Conservation (phyloP, 1,140 invertebrate species). For the Fopius arisanus region DNA sequence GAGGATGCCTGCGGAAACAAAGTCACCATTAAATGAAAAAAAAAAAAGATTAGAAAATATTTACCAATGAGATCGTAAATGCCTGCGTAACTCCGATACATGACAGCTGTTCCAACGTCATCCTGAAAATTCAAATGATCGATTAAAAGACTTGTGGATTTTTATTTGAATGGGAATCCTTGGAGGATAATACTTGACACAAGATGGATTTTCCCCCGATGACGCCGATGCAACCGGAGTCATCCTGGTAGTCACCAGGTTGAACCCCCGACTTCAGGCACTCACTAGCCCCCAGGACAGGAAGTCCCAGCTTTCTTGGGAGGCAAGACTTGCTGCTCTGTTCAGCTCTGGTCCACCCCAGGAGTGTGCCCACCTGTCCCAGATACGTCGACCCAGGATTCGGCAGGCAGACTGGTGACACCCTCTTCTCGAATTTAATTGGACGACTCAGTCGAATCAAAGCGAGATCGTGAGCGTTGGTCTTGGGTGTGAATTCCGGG, state of each 20-base stretch:
- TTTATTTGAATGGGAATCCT: too few species aligned
- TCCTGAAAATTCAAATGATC: slow-evolving; percentile 57
- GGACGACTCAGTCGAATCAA: slow-evolving; percentile 66
- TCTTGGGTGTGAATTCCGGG: slow-evolving; percentile 65
- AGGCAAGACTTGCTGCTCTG: slow-evolving; percentile 46
- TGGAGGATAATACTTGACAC: slow-evolving; percentile 62
- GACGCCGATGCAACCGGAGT: slow-evolving; percentile 66
- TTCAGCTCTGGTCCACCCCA: slow-evolving; percentile 65
- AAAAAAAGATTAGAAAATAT: too few species aligned
- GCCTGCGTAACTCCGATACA: slow-evolving; percentile 58
- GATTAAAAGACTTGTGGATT: too few species aligned
- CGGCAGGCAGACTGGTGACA: slow-evolving; percentile 70
- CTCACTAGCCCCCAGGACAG: slow-evolving; percentile 58
- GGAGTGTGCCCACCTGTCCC: slow-evolving; percentile 66
- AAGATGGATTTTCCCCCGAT: slow-evolving; percentile 59
- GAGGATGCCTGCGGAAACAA: slow-evolving; percentile 54
- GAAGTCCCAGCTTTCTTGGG: slow-evolving; percentile 64
- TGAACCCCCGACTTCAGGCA: slow-evolving; percentile 57
- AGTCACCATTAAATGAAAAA: not conserved
- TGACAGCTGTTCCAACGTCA: slow-evolving; percentile 62
- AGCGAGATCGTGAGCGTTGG: slow-evolving; percentile 68
- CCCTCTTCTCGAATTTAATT: slow-evolving; percentile 64
- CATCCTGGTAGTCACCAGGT: slow-evolving; percentile 51
- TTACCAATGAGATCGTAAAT: slow-evolving; percentile 64
- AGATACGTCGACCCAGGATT: slow-evolving; percentile 65